A percentile compares a stretch with the other conserved stretches of the same genome.
phyloP scores from a whole-genome alignment of 2,888 invertebrate genomes.

The Acanthococcus lagerstroemiae region DNA sequence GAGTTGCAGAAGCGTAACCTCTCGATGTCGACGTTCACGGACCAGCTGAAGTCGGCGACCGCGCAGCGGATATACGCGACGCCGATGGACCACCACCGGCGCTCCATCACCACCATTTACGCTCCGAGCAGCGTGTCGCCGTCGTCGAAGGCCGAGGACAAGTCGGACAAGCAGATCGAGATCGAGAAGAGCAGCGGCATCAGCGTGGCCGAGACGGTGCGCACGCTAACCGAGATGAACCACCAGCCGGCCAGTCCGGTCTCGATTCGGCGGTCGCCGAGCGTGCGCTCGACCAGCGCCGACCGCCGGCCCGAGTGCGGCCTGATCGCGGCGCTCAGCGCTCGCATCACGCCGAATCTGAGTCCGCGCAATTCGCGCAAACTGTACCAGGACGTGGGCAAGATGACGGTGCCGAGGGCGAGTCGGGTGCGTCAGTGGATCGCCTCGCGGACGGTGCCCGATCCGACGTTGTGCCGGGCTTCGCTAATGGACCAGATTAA shows the following conservation, averaged over 20 bases:
- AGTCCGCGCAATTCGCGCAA: slow-evolving; percentile 49
- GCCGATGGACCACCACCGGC: slow-evolving; percentile 12
- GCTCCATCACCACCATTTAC: slow-evolving; percentile 29
- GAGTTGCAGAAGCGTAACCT: slow-evolving; percentile 34
- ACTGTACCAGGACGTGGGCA: slow-evolving; percentile 43
- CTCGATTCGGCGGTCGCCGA: slow-evolving; percentile 36
- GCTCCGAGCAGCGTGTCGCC: slow-evolving; percentile 10
- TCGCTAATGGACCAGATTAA: slow-evolving; percentile 92
- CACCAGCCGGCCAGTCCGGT: slow-evolving; percentile 76
- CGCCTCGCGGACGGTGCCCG: slow-evolving; percentile 43
- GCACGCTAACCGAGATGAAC: slow-evolving; percentile 70
- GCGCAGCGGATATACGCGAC: slow-evolving; percentile 24
- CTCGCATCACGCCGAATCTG: slow-evolving; percentile 54
- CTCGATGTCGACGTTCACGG: slow-evolving; percentile 18
- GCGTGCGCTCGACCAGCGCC: slow-evolving; percentile 34
- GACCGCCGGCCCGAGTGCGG: slow-evolving; percentile 44
- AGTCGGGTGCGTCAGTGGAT: slow-evolving; percentile 61
- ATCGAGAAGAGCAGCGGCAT: slow-evolving; percentile 32
- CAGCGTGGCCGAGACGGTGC: slow-evolving; percentile 71
- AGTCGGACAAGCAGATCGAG: slow-evolving; percentile 25
- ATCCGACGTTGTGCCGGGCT: slow-evolving; percentile 68
- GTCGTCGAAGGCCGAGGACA: not conserved
- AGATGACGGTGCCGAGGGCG: slow-evolving; percentile 45
- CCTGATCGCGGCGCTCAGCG: slow-evolving; percentile 61
- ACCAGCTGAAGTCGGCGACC: slow-evolving; percentile 14